Percentiles rank a stretch among this genome's conserved stretches.
These are phyloP conservation scores for Heliconius ethilla DNA, from an alignment of 2,888 invertebrate species.

Conservation along the genomic window DNA sequence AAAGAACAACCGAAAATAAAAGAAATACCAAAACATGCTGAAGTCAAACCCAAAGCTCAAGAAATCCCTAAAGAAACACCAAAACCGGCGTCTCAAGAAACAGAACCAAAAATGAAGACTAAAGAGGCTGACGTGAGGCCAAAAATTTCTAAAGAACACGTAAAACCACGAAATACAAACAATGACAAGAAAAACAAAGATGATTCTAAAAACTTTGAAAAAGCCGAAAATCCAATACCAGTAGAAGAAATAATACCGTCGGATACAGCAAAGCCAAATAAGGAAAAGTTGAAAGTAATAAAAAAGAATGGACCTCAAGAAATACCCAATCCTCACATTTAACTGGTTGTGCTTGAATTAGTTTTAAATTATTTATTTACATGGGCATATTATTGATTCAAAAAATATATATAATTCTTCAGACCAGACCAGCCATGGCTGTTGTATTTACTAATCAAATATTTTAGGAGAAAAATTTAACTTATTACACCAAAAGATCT, in stretches of 20 bases:
- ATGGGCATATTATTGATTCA: neutral
- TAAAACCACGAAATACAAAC: neutral
- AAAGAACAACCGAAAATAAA: slow-evolving; percentile 41
- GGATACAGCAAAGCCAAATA: slow-evolving; percentile 78
- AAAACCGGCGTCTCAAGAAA: slow-evolving; percentile 50
- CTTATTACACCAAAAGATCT: neutral
- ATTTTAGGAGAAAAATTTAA: neutral
- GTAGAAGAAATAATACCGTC: slow-evolving; percentile 80
- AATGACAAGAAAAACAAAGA: slow-evolving; percentile 1
- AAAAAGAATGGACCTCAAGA: slow-evolving; percentile 80
- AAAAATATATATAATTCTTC: no score
- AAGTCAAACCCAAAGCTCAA: slow-evolving; percentile 44
- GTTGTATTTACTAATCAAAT: no score
- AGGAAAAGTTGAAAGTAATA: slow-evolving; percentile 82
- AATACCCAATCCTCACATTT: slow-evolving; percentile 68
- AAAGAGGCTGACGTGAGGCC: slow-evolving; percentile 46
- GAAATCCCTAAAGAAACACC: slow-evolving; percentile 30
- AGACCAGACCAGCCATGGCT: no score
- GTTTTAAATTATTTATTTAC: slow-evolving; percentile 1
- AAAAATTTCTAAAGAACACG: slow-evolving; percentile 25
- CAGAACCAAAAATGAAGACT: slow-evolving; percentile 46
- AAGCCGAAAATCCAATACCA: slow-evolving; percentile 65
- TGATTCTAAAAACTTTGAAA: neutral
- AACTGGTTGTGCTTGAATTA: slow-evolving; percentile 46
- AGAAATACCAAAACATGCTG: slow-evolving; percentile 37